A percentile compares a stretch with the other conserved stretches of the same genome.
These are phyloP conservation scores for Nemotelus nigrinus DNA, from an alignment of 2,888 invertebrate species.

Conservation along the genomic window DNA sequence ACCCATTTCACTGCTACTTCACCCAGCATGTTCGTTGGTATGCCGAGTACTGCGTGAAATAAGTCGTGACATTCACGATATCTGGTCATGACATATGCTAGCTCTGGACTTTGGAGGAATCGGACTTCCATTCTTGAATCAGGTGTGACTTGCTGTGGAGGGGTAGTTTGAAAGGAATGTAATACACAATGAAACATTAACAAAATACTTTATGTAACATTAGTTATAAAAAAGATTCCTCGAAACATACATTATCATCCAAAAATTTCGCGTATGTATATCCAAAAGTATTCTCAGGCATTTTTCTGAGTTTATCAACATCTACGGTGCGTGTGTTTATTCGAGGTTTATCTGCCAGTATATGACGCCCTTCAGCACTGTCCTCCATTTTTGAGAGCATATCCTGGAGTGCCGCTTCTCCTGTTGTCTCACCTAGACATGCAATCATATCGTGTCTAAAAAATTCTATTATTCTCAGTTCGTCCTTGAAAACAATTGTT, in stretches of 20 bases:
- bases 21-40: slow-evolving; percentile 93
- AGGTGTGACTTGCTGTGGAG: slow-evolving; percentile 79
- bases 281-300: slow-evolving; percentile 87
- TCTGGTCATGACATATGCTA: slow-evolving; percentile 96
- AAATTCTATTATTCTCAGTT: slow-evolving; percentile 4
- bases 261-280: slow-evolving; percentile 87
- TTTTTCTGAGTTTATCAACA: slow-evolving; percentile 72
- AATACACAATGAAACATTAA: not conserved
- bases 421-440: slow-evolving; percentile 92
- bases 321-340: slow-evolving; percentile 87
- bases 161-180: slow-evolving; percentile 16
- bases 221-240: slow-evolving; percentile 58
- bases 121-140: slow-evolving; percentile 90
- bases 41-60: slow-evolving; percentile 87
- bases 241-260: slow-evolving; percentile 70
- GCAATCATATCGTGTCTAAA: slow-evolving; percentile 91
- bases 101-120: slow-evolving; percentile 86
- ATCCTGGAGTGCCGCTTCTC: slow-evolving; percentile 73
- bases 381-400: slow-evolving; percentile 81
- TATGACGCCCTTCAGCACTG: slow-evolving; percentile 79
- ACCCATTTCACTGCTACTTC: slow-evolving; percentile 98
- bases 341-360: slow-evolving; percentile 82
- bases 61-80: slow-evolving; percentile 98
- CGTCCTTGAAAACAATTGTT: not conserved
- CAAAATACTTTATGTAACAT: not conserved